Conservation (phyloP, 2,888 invertebrate genomes). For the Hypsopygia costalis region DNA sequence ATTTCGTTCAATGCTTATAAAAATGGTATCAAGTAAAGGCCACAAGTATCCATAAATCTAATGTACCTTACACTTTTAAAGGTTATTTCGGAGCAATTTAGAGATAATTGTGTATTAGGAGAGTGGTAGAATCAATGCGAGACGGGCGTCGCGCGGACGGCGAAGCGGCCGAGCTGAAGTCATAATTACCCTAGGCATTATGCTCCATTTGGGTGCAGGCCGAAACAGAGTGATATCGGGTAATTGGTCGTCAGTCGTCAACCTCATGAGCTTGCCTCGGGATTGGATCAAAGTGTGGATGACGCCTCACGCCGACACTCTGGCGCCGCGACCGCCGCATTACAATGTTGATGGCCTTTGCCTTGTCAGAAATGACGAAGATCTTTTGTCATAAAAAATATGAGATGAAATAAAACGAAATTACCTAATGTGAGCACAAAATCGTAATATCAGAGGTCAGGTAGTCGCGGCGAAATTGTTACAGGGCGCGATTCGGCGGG, state of each 20-base stretch:
- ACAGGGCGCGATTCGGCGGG: background rate
- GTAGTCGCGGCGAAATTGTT: conserved; percentile 37
- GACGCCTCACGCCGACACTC: conserved; percentile 57
- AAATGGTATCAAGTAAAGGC: conserved; percentile 13
- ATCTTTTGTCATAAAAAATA: conserved; percentile 74
- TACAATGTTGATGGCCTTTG: conserved; percentile 79
- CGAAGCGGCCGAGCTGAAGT: conserved; percentile 46
- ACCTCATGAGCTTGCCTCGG: conserved; percentile 42
- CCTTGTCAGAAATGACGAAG: conserved; percentile 80
- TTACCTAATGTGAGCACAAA: conserved; percentile 67
- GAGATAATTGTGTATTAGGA: conserved; percentile 51
- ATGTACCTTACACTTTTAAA: conserved; percentile 36
- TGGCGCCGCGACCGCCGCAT: conserved; percentile 68
- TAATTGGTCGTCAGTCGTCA: conserved; percentile 79
- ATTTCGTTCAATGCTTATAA: background rate
- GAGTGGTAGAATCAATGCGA: conserved; percentile 48
- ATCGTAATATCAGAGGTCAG: conserved; percentile 65
- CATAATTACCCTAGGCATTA: conserved; percentile 79
- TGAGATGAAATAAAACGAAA: conserved; percentile 67
- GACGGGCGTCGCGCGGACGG: conserved; percentile 32
- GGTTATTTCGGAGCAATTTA: conserved; percentile 53
- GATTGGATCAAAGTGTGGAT: conserved; percentile 72
- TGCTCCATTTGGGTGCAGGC: conserved; percentile 72
- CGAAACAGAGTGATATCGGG: conserved; percentile 74
- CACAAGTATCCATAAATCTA: conserved; percentile 34